These are phyloP conservation scores for Halcyon malimbica DNA, from an alignment of 2,113 vertebrate species.

Conservation along the genomic window DNA sequence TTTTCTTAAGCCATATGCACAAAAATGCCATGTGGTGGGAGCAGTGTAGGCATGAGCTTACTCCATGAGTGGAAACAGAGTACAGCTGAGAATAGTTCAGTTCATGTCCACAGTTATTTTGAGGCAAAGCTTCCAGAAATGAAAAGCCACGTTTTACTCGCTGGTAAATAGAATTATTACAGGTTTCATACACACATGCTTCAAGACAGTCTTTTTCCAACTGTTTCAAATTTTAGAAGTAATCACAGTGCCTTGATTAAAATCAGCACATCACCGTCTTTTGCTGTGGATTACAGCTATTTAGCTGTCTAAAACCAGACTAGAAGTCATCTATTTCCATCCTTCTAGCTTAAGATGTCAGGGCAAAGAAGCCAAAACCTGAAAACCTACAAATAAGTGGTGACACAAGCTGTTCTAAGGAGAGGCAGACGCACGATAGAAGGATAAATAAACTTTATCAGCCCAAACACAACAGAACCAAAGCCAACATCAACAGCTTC, in stretches of 20 bases:
- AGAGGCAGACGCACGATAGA: background rate
- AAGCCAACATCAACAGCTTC: background rate
- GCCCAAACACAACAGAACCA: background rate
- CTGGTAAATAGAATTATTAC: background rate
- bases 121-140: background rate
- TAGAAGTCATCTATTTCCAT: background rate
- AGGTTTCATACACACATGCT: background rate
- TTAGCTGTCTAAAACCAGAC: background rate
- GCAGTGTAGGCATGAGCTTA: background rate
- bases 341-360: background rate
- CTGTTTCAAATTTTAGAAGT: background rate
- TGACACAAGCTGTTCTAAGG: background rate
- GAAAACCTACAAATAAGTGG: background rate
- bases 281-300: background rate
- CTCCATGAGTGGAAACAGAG: background rate
- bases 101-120: background rate
- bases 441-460: background rate
- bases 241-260: background rate
- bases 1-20: background rate
- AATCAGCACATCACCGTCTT: background rate
- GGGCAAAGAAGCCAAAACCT: background rate
- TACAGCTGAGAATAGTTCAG: background rate
- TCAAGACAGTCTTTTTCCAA: background rate
- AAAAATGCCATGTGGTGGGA: background rate
- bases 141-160: background rate